These are phyloP conservation scores for Taenioides sp. DNA, from an alignment of 2,797 vertebrate species.

Conservation along the genomic window DNA sequence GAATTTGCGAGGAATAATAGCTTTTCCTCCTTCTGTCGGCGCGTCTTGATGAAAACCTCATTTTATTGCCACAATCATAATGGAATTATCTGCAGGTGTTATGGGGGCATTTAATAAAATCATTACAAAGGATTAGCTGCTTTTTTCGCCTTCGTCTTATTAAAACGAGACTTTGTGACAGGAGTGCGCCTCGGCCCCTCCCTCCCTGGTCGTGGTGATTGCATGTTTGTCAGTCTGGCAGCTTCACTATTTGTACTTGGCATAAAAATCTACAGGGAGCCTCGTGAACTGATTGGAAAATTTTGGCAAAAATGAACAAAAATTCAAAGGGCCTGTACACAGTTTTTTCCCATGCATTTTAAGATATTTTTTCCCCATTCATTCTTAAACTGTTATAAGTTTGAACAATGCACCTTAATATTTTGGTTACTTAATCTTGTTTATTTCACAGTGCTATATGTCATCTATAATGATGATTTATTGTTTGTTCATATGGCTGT, in stretches of 20 bases:
- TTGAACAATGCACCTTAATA: too few relatives aligned
- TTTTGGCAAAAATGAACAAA: constrained; percentile 37
- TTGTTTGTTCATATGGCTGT: too few relatives aligned
- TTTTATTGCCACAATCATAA: constrained; percentile 83
- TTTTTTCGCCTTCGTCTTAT: constrained; percentile 67
- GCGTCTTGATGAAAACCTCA: constrained; percentile 78
- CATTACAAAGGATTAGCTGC: constrained; percentile 79
- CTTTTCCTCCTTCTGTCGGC: constrained; percentile 72
- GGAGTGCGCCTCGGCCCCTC: constrained; percentile 33
- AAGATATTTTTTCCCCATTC: too few relatives aligned
- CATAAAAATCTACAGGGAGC: constrained; percentile 77
- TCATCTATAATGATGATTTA: too few relatives aligned
- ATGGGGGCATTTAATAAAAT: constrained; percentile 80
- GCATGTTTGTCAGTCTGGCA: constrained; percentile 73
- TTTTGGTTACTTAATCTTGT: too few relatives aligned
- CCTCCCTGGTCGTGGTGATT: constrained; percentile 64
- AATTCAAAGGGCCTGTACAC: not conserved
- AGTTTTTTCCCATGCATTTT: too few relatives aligned
- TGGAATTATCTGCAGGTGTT: constrained; percentile 83
- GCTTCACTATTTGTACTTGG: constrained; percentile 71
- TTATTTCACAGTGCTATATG: too few relatives aligned
- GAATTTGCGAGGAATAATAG: constrained; percentile 75
- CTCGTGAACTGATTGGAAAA: constrained; percentile 79
- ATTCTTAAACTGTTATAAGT: too few relatives aligned
- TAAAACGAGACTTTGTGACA: constrained; percentile 66